Conservation (phyloP, 2,797 vertebrate species). For the Trachurus trachurus region DNA sequence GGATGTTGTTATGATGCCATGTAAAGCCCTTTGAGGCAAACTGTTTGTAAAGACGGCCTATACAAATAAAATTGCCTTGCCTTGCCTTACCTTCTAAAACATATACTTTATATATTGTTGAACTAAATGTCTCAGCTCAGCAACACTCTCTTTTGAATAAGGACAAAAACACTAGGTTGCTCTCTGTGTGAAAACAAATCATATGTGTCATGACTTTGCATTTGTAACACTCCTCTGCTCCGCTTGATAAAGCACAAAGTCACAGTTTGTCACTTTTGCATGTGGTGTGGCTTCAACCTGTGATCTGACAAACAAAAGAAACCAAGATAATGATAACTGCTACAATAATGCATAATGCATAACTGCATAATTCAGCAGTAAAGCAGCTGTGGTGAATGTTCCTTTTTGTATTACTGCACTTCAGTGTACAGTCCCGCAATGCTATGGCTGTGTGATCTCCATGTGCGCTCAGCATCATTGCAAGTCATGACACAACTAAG, state of each 20-base stretch:
- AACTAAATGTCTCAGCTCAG: background rate
- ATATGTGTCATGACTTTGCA: conserved; percentile 7
- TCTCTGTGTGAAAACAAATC: background rate
- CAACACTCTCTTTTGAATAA: background rate
- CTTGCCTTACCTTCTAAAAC: background rate
- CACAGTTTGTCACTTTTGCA: conserved; percentile 39
- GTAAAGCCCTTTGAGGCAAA: too few relatives aligned
- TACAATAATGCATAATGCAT: background rate
- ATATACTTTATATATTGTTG: background rate
- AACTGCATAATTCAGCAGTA: background rate
- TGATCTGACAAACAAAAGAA: background rate
- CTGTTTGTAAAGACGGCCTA: too few relatives aligned
- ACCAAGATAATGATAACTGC: background rate
- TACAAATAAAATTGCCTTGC: too few relatives aligned
- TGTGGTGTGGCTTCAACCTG: conserved; percentile 25
- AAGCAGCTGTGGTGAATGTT: background rate
- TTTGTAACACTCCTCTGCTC: background rate
- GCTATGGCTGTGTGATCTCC: background rate
- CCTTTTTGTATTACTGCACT: background rate
- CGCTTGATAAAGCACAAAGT: background rate
- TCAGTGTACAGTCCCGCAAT: background rate
- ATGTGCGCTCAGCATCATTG: background rate
- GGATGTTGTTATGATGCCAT: too few relatives aligned
- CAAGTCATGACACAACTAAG: background rate
- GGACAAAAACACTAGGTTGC: background rate